Evolutionary conservation across 2,797 vertebrate species (phyloP).

Genomic region (Amblyopsis hoosieri): DNA sequence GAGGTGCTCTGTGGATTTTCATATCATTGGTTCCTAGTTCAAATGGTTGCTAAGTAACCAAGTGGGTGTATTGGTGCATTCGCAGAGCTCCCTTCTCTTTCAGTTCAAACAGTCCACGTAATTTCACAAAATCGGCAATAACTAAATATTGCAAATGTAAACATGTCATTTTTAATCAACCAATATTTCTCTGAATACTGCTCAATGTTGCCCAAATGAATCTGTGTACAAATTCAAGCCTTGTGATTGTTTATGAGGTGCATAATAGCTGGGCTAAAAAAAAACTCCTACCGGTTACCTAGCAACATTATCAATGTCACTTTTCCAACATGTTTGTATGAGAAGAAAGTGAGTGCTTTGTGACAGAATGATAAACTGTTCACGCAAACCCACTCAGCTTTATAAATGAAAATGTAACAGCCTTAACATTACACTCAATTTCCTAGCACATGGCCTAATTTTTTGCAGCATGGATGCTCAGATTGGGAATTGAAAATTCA

Average conservation of each 20-base stretch:
- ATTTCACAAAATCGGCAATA: too few species aligned
- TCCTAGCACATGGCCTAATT: neutral
- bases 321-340: neutral
- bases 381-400: neutral
- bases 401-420: neutral
- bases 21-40: constrained; percentile 40
- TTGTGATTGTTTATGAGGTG: neutral
- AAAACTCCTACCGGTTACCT: neutral
- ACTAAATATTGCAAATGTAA: too few species aligned
- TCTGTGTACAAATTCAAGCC: constrained; percentile 11
- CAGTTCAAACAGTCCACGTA: constrained; percentile 1
- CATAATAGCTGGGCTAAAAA: neutral
- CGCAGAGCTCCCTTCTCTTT: constrained; percentile 35
- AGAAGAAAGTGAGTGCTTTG: neutral
- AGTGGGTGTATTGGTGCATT: constrained; percentile 42
- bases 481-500: too few species aligned
- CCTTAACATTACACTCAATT: neutral
- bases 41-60: constrained; percentile 45
- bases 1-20: constrained; percentile 41
- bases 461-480: too few species aligned
- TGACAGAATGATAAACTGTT: neutral
- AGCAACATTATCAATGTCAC: neutral
- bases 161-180: too few species aligned
- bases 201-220: too few species aligned
- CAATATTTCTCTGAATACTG: too few species aligned